Evolutionary conservation across 2,797 vertebrate genomes (phyloP), one percentile per base, ranked within the genome.

Genomic region (Cryptoprocta ferox): DNA sequence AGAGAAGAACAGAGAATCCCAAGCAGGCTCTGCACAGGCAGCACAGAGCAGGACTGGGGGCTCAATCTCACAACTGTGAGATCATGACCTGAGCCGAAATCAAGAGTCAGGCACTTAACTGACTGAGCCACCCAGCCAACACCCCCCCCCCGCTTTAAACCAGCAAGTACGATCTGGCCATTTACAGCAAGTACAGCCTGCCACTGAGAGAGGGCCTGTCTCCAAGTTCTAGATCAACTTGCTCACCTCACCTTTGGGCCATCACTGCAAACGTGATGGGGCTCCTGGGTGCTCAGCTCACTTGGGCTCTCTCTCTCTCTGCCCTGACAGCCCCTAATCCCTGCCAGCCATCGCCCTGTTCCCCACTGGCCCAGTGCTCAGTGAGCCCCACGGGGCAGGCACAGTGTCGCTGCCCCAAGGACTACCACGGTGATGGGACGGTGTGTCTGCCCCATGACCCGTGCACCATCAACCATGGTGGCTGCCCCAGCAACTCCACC

Each of bases 381-480:
- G 95, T 82, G 89, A 95, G 96, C 16, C 97, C 97, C 18, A 93
- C 96, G 14, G 98, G 81, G 37, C 98, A 98, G 32, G 98, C 99
- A 93, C 98, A 94, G 2, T 99, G 99, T 26, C 98, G 59, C n/a
- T 99, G 99, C 98, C 99, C 98, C 85, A 91, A 98, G 0, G 99
- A 99, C 85, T 99, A 99, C 53, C 89, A 99, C 56, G 99, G 99
- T 2, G 99, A 99, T 1, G 99, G 99, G 18, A 98, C 75, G 50
- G 94, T 99, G 78, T 99, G 99, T 82, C 96, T 99, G 78, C 99
- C 99, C 35, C 97, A 96, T 95, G 99, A 99, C 94, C 99, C 99
- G 1, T 99, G 99, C 89, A 71, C 98, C 26, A 26, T 95, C n/a
- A 98, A 98, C 98, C 99, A 99, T 0, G 99, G 99, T 48, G 99